phyloP scores from a whole-genome alignment of 2,888 invertebrate genomes.

The Chaetogeoica ovagalla region DNA sequence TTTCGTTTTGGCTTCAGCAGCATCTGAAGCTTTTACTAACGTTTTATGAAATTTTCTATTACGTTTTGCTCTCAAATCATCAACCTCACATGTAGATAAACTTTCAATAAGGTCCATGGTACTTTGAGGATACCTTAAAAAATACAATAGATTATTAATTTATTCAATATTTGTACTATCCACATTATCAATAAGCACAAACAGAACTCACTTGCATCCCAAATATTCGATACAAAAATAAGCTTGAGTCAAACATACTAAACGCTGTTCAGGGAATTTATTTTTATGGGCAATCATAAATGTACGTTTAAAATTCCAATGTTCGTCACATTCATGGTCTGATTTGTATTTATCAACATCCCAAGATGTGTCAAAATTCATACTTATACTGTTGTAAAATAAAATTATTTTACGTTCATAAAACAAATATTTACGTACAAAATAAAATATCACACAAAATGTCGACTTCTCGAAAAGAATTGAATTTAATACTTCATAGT shows the following conservation, averaged over 20 bases:
- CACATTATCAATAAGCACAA: not conserved
- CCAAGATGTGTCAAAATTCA: slow-evolving; percentile 63
- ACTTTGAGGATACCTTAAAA: slow-evolving; percentile 73
- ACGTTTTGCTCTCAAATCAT: slow-evolving; percentile 70
- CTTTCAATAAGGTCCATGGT: slow-evolving; percentile 79
- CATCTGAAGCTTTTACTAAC: slow-evolving; percentile 76
- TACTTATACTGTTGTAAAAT: slow-evolving; percentile 53
- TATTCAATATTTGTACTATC: not conserved
- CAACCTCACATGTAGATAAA: slow-evolving; percentile 74
- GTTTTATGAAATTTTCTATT: slow-evolving; percentile 70
- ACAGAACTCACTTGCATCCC: slow-evolving; percentile 71
- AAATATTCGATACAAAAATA: slow-evolving; percentile 86
- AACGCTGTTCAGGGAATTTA: slow-evolving; percentile 74
- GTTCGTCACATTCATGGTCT: slow-evolving; percentile 85
- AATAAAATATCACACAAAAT: too few species aligned
- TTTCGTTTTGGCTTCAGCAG: slow-evolving; percentile 74
- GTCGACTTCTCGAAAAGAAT: too few species aligned
- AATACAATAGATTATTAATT: not conserved
- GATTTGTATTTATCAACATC: slow-evolving; percentile 74
- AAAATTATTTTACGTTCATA: too few species aligned
- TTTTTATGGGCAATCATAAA: slow-evolving; percentile 80
- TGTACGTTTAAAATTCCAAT: slow-evolving; percentile 80
- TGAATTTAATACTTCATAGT: too few species aligned
- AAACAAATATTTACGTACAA: too few species aligned
- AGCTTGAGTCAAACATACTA: slow-evolving; percentile 87